These are phyloP conservation scores for Anser brachyrhynchus DNA, from an alignment of 2,113 vertebrate species.

Conservation along the genomic window DNA sequence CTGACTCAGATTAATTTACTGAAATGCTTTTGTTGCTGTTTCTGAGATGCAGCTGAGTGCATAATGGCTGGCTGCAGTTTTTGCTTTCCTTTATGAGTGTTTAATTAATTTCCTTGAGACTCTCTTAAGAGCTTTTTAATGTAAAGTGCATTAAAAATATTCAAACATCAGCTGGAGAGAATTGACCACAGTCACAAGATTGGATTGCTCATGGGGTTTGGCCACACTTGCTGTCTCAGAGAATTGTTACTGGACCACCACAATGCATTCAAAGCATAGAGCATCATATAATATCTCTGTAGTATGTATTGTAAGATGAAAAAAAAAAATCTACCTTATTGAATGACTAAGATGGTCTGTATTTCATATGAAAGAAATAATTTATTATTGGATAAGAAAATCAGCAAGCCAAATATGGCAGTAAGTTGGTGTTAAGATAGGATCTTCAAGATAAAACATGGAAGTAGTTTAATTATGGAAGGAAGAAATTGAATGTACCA, in stretches of 20 bases:
- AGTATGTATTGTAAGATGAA: background rate
- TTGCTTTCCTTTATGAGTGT: background rate
- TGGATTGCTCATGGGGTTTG: background rate
- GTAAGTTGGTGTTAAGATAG: background rate
- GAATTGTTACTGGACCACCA: background rate
- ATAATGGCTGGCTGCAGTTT: background rate
- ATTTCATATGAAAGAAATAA: background rate
- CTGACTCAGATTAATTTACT: background rate
- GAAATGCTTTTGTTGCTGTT: background rate
- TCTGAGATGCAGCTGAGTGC: background rate
- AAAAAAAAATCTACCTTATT: background rate
- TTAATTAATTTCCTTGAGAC: slow-evolving; percentile 11
- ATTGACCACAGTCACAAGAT: background rate
- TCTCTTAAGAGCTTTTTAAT: background rate
- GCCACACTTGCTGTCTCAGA: background rate
- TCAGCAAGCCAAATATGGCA: background rate
- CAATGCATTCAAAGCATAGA: background rate
- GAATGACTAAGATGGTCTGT: background rate
- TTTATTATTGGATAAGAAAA: background rate
- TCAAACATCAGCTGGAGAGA: background rate
- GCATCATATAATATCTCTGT: background rate
- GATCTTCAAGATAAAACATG: background rate
- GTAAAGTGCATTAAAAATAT: background rate
- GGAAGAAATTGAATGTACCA: background rate
- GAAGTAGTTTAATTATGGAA: background rate